Percentiles rank a stretch among this genome's conserved stretches.
phyloP scores from a whole-genome alignment of 2,888 invertebrate species.

The Serripes groenlandicus region DNA sequence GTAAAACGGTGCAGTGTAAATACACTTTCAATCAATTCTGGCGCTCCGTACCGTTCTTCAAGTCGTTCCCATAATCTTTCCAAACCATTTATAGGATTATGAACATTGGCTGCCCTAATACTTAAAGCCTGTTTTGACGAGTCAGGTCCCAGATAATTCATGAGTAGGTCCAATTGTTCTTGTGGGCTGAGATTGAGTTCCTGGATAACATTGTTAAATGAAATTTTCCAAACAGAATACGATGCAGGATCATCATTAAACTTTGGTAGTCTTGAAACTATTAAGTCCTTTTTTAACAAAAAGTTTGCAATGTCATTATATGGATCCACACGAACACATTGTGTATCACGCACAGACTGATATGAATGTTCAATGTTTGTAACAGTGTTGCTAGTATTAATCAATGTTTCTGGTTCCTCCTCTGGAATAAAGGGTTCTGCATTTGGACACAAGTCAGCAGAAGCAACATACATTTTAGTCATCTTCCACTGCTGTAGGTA shows the following conservation, averaged over 20 bases:
- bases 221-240: background rate
- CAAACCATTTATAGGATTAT: background rate
- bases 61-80: background rate
- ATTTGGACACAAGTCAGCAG: too few relatives aligned
- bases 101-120: background rate
- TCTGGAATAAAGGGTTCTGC: too few relatives aligned
- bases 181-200: background rate
- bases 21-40: conserved; percentile 19
- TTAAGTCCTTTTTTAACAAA: background rate
- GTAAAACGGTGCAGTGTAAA: background rate
- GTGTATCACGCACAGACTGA: too few relatives aligned
- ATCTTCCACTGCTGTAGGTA: too few relatives aligned
- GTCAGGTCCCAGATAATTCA: background rate
- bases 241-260: background rate
- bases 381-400: too few relatives aligned
- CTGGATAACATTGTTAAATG: background rate
- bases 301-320: too few relatives aligned
- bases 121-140: background rate
- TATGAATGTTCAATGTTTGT: too few relatives aligned
- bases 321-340: too few relatives aligned
- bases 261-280: background rate
- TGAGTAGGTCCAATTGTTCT: background rate
- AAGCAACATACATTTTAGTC: too few relatives aligned
- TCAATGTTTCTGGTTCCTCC: too few relatives aligned
- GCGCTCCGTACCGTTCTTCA: background rate